Evolutionary conservation across 2,797 vertebrate species (phyloP).

Genomic region (Scolopax bukidnonensis): DNA sequence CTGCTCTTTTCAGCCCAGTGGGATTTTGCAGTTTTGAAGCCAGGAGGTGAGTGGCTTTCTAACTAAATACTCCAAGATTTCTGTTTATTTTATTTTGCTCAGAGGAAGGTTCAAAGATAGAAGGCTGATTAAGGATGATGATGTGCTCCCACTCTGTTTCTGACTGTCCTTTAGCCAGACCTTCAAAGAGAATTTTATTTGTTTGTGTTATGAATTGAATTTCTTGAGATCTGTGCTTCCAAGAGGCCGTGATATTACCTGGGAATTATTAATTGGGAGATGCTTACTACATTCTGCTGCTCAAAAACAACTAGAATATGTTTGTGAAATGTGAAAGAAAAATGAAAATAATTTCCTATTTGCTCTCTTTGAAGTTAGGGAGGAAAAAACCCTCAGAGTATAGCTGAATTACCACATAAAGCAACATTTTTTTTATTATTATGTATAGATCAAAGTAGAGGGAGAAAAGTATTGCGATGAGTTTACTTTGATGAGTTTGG

Average conservation of each 20-base stretch:
- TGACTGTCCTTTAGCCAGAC: slow-evolving; percentile 13
- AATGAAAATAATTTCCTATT: slow-evolving; percentile 54
- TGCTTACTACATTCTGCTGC: slow-evolving; percentile 43
- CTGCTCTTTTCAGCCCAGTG: background rate
- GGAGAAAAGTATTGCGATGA: slow-evolving; percentile 11
- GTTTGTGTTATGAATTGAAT: background rate
- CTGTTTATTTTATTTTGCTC: slow-evolving; percentile 34
- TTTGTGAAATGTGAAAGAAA: slow-evolving; percentile 47
- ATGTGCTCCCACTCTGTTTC: background rate
- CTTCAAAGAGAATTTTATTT: slow-evolving; percentile 54
- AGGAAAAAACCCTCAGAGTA: background rate
- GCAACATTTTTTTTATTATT: background rate
- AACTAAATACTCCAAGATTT: background rate
- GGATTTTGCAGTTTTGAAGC: slow-evolving; percentile 5
- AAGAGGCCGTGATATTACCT: slow-evolving; percentile 1
- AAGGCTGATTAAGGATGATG: slow-evolving; percentile 17
- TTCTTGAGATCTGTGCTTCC: slow-evolving; percentile 18
- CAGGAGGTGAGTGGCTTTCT: slow-evolving; percentile 11
- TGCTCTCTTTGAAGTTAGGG: slow-evolving; percentile 66
- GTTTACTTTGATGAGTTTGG: slow-evolving; percentile 65
- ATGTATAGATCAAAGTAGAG: slow-evolving; percentile 57
- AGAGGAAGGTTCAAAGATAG: slow-evolving; percentile 42
- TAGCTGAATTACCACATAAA: slow-evolving; percentile 55
- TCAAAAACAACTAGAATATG: slow-evolving; percentile 18
- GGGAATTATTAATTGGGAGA: slow-evolving; percentile 45